A percentile compares a stretch with the other conserved stretches of the same genome.
Conservation (phyloP, 2,113 vertebrate genomes). For the Callorhinus ursinus region DNA sequence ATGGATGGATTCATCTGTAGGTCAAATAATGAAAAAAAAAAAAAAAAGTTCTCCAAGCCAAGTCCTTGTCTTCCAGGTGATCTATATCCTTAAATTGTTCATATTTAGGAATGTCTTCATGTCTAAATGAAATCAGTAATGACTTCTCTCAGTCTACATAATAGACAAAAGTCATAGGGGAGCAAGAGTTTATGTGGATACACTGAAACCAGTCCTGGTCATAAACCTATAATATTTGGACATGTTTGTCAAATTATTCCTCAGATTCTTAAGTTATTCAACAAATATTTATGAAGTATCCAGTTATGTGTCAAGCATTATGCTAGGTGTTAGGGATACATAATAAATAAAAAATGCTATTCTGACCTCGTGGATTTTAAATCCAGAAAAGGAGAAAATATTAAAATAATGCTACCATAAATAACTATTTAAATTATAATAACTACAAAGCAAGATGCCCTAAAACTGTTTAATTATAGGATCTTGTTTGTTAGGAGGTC, state of each 20-base stretch:
- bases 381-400: conserved; percentile 20
- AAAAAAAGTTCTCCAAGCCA: neutral
- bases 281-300: neutral
- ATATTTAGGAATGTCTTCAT: neutral
- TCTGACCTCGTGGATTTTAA: neutral
- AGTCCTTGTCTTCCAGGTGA: neutral
- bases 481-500: neutral
- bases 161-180: neutral
- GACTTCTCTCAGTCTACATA: neutral
- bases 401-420: neutral
- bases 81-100: neutral
- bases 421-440: conserved; percentile 21
- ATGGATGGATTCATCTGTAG: neutral
- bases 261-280: conserved; percentile 1
- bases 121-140: neutral
- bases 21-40: neutral
- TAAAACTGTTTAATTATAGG: neutral
- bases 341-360: neutral
- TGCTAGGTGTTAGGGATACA: neutral
- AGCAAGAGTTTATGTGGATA: neutral
- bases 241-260: neutral
- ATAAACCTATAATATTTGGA: neutral
- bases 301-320: neutral
- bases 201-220: neutral
- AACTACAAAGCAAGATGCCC: neutral